Evolutionary conservation across 2,113 vertebrate species (phyloP).

Genomic region (Acrocephalus arundinaceus): DNA sequence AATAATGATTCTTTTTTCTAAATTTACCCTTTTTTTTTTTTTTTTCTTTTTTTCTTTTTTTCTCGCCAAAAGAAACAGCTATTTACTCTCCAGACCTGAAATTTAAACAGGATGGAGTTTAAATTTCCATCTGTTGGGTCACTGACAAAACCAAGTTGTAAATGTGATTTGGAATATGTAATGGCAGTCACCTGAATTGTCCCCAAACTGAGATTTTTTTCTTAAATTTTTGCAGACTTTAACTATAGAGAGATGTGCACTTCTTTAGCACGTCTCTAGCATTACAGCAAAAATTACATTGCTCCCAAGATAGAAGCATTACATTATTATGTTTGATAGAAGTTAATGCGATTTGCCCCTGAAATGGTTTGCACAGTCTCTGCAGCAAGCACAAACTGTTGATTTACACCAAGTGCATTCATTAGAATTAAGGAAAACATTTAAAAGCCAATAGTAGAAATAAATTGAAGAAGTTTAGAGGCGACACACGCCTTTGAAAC

Average conservation of each 20-base stretch:
- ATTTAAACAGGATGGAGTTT: constrained; percentile 30
- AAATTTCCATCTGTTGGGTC: not conserved
- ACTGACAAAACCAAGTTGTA: not conserved
- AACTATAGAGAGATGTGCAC: constrained; percentile 14
- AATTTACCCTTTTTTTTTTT: constrained; percentile 38
- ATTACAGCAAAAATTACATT: not conserved
- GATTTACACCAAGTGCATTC: not conserved
- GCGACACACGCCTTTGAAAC: not conserved
- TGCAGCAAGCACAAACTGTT: not conserved
- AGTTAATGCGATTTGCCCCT: constrained; percentile 9
- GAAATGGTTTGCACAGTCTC: not conserved
- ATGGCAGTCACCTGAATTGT: constrained; percentile 24
- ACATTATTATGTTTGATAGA: not conserved
- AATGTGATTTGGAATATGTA: constrained; percentile 30
- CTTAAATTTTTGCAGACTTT: constrained; percentile 27
- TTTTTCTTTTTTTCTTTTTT: constrained; percentile 37
- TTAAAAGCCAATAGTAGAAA: not conserved
- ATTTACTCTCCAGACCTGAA: constrained; percentile 40
- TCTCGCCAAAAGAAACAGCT: constrained; percentile 45
- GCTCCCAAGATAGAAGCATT: not conserved
- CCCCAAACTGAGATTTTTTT: not conserved
- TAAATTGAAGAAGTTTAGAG: not conserved
- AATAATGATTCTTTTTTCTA: constrained; percentile 13
- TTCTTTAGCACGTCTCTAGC: not conserved
- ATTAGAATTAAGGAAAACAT: not conserved